Percentiles rank a stretch among this genome's conserved stretches.
These are phyloP conservation scores for Exocentrus adspersus DNA, from an alignment of 2,888 invertebrate genomes.

Conservation along the genomic window DNA sequence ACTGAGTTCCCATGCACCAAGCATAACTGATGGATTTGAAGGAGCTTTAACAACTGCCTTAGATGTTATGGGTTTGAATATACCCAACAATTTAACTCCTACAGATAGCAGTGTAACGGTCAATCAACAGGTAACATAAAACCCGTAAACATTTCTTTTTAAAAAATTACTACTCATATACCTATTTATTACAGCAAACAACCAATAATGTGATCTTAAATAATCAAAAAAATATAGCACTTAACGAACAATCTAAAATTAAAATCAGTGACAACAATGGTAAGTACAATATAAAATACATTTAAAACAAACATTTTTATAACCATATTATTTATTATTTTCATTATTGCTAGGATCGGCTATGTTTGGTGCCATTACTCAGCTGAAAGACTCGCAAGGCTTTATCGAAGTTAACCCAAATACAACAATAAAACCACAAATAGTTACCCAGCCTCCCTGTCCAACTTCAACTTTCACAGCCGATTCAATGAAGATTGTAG, in stretches of 20 bases:
- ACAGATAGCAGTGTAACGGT: conserved; percentile 17
- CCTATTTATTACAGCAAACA: conserved; percentile 37
- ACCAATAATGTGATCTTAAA: conserved; percentile 45
- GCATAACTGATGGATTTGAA: conserved; percentile 66
- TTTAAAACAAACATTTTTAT: too few relatives aligned
- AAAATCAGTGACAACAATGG: background rate
- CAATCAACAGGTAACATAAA: conserved; percentile 13
- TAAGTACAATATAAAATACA: too few relatives aligned
- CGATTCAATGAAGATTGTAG: conserved; percentile 53
- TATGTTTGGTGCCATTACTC: conserved; percentile 56
- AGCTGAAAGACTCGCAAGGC: conserved; percentile 54
- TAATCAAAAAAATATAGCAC: conserved; percentile 45
- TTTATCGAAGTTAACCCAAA: conserved; percentile 23
- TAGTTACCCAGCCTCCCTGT: conserved; percentile 2
- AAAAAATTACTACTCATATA: too few relatives aligned
- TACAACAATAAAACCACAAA: conserved; percentile 9
- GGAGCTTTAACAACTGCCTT: conserved; percentile 79
- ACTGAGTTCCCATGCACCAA: conserved; percentile 59
- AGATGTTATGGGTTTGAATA: conserved; percentile 73
- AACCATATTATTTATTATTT: too few relatives aligned
- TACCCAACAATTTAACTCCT: conserved; percentile 49
- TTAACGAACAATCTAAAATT: conserved; percentile 26
- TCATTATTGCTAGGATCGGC: conserved; percentile 26
- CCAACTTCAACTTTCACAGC: conserved; percentile 32
- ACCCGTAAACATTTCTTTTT: too few relatives aligned